Conservation (phyloP, 2,113 vertebrate genomes). For the Anseranas semipalmata region DNA sequence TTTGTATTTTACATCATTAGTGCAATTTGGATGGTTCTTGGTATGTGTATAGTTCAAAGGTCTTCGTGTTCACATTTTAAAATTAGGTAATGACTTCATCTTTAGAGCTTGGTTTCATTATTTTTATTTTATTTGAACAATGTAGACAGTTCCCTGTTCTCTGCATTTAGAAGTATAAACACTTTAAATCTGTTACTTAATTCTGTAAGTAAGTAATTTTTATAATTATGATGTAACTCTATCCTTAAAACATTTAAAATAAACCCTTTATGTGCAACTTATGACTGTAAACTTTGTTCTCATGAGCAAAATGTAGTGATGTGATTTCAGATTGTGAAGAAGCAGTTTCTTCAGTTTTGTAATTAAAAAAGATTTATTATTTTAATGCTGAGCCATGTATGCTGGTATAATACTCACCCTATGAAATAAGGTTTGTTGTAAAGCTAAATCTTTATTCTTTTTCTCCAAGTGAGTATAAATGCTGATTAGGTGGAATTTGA, state of each 20-base stretch:
- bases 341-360: slow-evolving; percentile 34
- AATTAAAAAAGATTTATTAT: slow-evolving; percentile 20
- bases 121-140: slow-evolving; percentile 83
- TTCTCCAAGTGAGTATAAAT: not conserved
- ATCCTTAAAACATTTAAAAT: slow-evolving; percentile 92
- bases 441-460: not conserved
- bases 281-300: slow-evolving; percentile 80
- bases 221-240: slow-evolving; percentile 93
- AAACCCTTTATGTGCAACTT: slow-evolving; percentile 90
- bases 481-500: not conserved
- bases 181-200: slow-evolving; percentile 88
- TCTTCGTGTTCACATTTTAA: slow-evolving; percentile 85
- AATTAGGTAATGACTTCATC: slow-evolving; percentile 83
- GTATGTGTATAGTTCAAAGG: slow-evolving; percentile 86
- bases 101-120: slow-evolving; percentile 80
- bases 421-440: not conserved
- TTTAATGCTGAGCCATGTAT: slow-evolving; percentile 20
- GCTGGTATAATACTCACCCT: not conserved
- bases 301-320: slow-evolving; percentile 64
- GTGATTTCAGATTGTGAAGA: slow-evolving; percentile 45
- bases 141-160: slow-evolving; percentile 89
- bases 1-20: slow-evolving; percentile 79
- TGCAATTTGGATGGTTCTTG: slow-evolving; percentile 84
- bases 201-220: slow-evolving; percentile 95
- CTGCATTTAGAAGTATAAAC: slow-evolving; percentile 91